phyloP scores from a whole-genome alignment of 1,140 invertebrate genomes.

The Drosophila triauraria region DNA sequence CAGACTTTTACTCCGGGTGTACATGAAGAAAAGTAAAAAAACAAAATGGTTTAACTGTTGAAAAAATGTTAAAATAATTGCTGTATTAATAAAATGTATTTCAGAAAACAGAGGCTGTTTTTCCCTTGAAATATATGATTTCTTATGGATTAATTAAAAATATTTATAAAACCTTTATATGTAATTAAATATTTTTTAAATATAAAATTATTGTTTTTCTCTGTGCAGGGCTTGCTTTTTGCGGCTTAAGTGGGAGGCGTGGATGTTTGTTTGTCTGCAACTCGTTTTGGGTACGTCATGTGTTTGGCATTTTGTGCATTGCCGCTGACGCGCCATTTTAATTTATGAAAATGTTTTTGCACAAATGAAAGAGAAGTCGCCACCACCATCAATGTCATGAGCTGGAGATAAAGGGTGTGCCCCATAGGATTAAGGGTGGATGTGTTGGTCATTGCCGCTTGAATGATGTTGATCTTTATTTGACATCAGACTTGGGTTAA shows the following conservation, averaged over 20 bases:
- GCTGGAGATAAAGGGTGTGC: not conserved
- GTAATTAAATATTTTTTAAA: not conserved
- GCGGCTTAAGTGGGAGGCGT: slow-evolving; percentile 4
- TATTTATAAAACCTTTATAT: not conserved
- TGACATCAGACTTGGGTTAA: slow-evolving; percentile 10
- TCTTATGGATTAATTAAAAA: too few relatives aligned
- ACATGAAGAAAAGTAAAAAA: slow-evolving; percentile 29
- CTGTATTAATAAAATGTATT: not conserved
- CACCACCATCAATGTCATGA: slow-evolving; percentile 38
- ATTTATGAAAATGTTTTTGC: slow-evolving; percentile 75
- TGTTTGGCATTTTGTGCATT: slow-evolving; percentile 61
- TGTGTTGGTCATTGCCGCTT: slow-evolving; percentile 2
- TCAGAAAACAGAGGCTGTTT: too few relatives aligned
- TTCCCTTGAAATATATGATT: too few relatives aligned
- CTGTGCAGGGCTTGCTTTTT: not conserved
- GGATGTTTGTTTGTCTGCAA: slow-evolving; percentile 19
- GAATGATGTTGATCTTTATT: slow-evolving; percentile 30
- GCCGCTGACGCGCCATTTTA: slow-evolving; percentile 69
- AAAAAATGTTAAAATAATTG: not conserved
- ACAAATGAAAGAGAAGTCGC: slow-evolving; percentile 28
- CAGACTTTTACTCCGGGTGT: slow-evolving; percentile 22
- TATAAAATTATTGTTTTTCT: slow-evolving; percentile 10
- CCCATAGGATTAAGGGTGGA: slow-evolving; percentile 13
- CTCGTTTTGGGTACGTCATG: slow-evolving; percentile 35
- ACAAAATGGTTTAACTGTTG: not conserved